Conservation (phyloP, 2,888 invertebrate species). For the Phorcus lineatus region DNA sequence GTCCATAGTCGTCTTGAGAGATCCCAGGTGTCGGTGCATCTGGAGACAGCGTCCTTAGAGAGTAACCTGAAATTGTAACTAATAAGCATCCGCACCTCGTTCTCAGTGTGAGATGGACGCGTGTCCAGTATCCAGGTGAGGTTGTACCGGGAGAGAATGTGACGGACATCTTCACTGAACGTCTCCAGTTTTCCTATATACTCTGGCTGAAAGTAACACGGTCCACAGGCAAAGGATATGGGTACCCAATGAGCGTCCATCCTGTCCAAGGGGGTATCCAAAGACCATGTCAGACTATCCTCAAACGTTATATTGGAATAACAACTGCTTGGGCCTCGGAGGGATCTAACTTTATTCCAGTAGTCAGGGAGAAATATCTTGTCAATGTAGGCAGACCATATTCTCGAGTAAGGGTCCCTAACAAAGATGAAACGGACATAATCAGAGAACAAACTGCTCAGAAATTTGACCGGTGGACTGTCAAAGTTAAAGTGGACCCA, state of each 20-base stretch:
- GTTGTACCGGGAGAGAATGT: not conserved
- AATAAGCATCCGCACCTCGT: not conserved
- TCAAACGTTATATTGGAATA: not conserved
- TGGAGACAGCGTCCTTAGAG: not conserved
- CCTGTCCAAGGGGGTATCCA: not conserved
- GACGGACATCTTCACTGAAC: not conserved
- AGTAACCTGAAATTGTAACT: not conserved
- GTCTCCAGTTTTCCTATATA: not conserved
- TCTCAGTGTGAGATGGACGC: not conserved
- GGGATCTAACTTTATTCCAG: not conserved
- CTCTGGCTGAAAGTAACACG: not conserved
- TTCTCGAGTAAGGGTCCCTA: not conserved
- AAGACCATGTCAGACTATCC: not conserved
- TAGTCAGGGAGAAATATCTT: not conserved
- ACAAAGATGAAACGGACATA: not conserved
- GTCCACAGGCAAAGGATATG: not conserved
- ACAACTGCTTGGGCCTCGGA: not conserved
- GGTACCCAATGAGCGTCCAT: not conserved
- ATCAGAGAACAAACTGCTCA: not conserved
- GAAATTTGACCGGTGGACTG: not conserved
- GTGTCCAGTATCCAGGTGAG: not conserved
- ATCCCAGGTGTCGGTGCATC: not conserved
- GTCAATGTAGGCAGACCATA: slow-evolving; percentile 9
- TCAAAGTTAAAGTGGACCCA: not conserved
- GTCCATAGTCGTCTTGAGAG: not conserved